Base-by-base conservation (phyloP, 2,888 invertebrate species). In the Spicauda simplicius region DNA sequence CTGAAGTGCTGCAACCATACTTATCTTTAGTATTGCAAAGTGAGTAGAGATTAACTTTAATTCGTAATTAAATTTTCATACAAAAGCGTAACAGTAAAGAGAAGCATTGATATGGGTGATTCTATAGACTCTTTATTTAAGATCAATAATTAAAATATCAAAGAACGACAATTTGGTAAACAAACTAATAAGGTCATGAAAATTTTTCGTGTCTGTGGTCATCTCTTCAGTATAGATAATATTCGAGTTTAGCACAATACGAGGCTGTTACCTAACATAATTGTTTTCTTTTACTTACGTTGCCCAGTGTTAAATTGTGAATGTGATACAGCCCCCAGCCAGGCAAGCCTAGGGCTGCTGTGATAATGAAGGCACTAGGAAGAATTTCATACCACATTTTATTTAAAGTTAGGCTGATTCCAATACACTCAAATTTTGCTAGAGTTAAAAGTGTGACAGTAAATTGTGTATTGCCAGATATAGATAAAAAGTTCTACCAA, bases 341-440 rank as follows among this genome's bases (percentile, higher is more conserved):
- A 14, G 96, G 96, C 67, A 95, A 74, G 16, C 94, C 94, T 73
- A 96, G 64, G 1, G 91, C 94, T 50, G 91, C 94, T 55, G 94
- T 87, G 63, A 96, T 94, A 71, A 96, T 95, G 71, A 88, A 91
- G 71, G 94, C 94, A 76, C 94, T 93, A 14, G 96, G 96, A 76
- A 96, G 77, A 82, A 96, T 94, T 94, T 96, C 96, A 85, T 95
- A 96, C 96, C 96, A 96, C 96, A 96, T 96, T 82, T 77, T 88
- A 53, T 14, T 57, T 37, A 57, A 33, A 53, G 52, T 52, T 62
- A 25, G 61, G 37, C 37, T 25, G 41, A 54, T 48, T 19, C 37
- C 11, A 59, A 55, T 33, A n/a, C 37, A 37, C n/a, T 59, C 45
- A 30, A 59, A 52, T 56, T 62, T 58, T 8, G 37, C 8, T 53